Evolutionary conservation across 2,113 vertebrate genomes (phyloP).

Genomic region (Theropithecus gelada): DNA sequence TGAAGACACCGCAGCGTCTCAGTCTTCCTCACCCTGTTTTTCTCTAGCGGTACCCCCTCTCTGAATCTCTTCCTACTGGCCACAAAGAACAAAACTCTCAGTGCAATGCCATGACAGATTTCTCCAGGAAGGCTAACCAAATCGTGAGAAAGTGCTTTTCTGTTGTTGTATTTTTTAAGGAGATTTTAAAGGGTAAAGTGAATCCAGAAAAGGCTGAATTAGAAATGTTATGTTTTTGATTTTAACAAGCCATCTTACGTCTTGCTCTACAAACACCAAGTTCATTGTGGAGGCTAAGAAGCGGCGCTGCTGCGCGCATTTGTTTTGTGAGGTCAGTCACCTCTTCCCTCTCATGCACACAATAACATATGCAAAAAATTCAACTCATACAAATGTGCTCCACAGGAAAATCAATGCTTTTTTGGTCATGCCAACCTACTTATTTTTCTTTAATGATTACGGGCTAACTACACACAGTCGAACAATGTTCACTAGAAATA

Average conservation of each 20-base stretch:
- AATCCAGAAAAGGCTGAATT: neutral
- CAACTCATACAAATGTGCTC: neutral
- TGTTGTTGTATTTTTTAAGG: neutral
- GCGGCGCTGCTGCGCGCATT: neutral
- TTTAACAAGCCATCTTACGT: neutral
- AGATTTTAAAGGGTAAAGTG: neutral
- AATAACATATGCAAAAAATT: neutral
- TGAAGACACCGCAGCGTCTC: neutral
- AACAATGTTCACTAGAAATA: conserved; percentile 60
- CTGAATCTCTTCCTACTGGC: accelerated
- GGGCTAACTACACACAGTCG: conserved; percentile 42
- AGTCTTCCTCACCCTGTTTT: too few relatives aligned
- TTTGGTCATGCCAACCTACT: conserved; percentile 3
- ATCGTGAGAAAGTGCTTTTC: neutral
- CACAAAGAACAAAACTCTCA: neutral
- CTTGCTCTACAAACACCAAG: neutral
- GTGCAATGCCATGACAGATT: neutral
- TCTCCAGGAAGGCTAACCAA: neutral
- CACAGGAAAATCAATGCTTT: conserved; percentile 49
- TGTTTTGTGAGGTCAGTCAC: neutral
- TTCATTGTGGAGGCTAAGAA: neutral
- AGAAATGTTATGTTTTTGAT: neutral
- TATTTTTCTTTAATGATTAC: conserved; percentile 71
- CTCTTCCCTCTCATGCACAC: neutral
- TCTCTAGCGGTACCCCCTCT: accelerated